Base-by-base conservation (phyloP, 2,113 vertebrate genomes). In the Ptychochromis oligacanthus region DNA sequence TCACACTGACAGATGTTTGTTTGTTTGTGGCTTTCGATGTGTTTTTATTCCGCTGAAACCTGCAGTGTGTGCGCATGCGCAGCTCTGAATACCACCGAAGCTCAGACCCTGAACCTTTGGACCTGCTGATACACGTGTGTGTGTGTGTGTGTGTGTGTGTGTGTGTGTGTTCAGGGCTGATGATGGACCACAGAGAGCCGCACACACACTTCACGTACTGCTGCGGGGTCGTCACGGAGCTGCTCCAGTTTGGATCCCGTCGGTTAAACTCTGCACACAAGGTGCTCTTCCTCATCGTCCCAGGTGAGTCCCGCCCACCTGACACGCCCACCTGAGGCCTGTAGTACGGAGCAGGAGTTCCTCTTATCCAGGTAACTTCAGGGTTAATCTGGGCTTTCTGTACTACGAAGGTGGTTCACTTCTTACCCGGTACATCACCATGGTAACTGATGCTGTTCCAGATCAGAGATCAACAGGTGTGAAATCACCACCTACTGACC, bases 231-330 rank as follows among this genome's bases (percentile, higher is more conserved):
- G 57, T 89, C 57, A 96, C 96, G 1, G 95, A 96, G 86, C 52
- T 96, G 36, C 94, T 96, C 5, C 94, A 92, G 56, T 95, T 94
- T 85, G 96, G 96, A 13, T 24, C 91, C n/a, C 6, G 6, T 58
- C 88, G 86, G n/a, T 82, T 95, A 55, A 55, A 88, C 14, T 34
- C 83, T 9, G 78, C 74, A 43, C 65, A 82, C 49, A 89, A 87
- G 40, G 28, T 91, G 9, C 93, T 96, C 49, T 88, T 96, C 65
- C 94, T 96, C 12, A 61, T 96, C 80, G 94, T 96, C 85, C 96
- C 96, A 94, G 96, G 96, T 96, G 88, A 82, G 82, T 54, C 14
- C 26, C 6, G 17, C 65, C n/a, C 65, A 38, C 36, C 36, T 38
- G 36, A 38, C 36, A 38, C 64, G 24, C 46, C 64, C 38, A 26